Percentiles rank a stretch among this genome's conserved stretches.
Evolutionary conservation across 2,113 vertebrate genomes (phyloP).

Genomic region (Formicarius rufipectus): DNA sequence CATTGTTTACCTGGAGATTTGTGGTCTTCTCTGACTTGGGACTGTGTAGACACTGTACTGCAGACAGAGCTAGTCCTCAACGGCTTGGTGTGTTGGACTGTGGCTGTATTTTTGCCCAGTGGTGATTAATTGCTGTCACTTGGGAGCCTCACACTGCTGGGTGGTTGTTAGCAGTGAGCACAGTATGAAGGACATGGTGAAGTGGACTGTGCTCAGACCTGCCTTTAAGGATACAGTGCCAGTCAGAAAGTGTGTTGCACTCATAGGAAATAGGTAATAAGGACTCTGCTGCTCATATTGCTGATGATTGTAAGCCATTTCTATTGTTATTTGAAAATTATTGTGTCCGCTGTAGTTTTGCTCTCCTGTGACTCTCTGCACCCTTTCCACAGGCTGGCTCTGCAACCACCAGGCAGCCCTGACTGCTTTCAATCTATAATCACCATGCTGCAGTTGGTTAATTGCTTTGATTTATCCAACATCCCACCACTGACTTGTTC

Average conservation of each 20-base stretch:
- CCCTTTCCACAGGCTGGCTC: background rate
- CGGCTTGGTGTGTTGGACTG: rapidly evolving
- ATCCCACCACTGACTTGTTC: background rate
- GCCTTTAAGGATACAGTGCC: background rate
- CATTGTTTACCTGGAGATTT: background rate
- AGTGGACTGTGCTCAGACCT: background rate
- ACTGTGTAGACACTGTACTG: rapidly evolving
- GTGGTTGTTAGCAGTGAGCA: rapidly evolving
- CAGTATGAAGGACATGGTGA: rapidly evolving
- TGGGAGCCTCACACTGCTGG: rapidly evolving
- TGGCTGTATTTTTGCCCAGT: rapidly evolving
- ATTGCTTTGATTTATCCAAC: background rate
- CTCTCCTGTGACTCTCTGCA: background rate
- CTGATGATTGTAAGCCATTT: background rate
- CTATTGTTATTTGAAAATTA: background rate
- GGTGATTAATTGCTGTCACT: rapidly evolving
- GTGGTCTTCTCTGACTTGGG: background rate
- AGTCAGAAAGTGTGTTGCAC: rapidly evolving
- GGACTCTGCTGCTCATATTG: background rate
- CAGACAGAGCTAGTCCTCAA: background rate
- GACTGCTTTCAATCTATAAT: background rate
- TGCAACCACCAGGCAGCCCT: rapidly evolving
- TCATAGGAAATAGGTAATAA: background rate
- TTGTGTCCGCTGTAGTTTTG: rapidly evolving
- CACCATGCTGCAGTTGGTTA: rapidly evolving